phyloP scores from a whole-genome alignment of 2,113 vertebrate species.

The Myotis davidii region DNA sequence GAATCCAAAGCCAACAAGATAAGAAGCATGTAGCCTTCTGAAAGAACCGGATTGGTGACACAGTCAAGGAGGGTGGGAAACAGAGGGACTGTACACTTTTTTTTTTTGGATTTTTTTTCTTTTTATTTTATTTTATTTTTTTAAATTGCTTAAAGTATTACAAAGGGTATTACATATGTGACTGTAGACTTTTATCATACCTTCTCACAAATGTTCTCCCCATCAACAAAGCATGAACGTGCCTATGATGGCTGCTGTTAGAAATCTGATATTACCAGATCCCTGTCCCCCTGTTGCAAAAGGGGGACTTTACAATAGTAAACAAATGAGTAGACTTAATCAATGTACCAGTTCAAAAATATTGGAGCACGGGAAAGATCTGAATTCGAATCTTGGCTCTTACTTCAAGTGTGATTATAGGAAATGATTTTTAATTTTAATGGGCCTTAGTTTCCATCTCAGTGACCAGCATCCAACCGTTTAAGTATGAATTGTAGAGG shows the following conservation, averaged over 20 bases:
- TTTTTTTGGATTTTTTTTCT: too few relatives aligned
- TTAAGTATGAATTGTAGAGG: background rate
- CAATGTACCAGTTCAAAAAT: background rate
- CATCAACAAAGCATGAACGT: background rate
- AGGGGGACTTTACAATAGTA: background rate
- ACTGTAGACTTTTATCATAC: background rate
- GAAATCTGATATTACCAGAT: background rate
- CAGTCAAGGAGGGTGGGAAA: background rate
- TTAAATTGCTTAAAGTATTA: too few relatives aligned
- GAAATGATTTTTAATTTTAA: background rate
- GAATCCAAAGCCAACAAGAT: background rate
- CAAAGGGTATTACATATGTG: too few relatives aligned
- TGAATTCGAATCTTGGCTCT: background rate
- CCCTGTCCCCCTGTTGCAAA: background rate
- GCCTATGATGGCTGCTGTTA: background rate
- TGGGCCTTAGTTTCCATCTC: background rate
- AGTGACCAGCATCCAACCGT: background rate
- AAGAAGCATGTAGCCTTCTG: background rate
- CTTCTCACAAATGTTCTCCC: background rate
- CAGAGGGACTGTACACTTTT: background rate
- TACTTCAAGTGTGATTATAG: background rate
- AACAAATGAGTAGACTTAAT: background rate
- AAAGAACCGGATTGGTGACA: background rate
- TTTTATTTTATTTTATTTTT: too few relatives aligned
- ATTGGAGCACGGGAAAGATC: background rate